Base-by-base conservation (phyloP, 1,140 invertebrate genomes). In the Scaptomyza hsui region DNA sequence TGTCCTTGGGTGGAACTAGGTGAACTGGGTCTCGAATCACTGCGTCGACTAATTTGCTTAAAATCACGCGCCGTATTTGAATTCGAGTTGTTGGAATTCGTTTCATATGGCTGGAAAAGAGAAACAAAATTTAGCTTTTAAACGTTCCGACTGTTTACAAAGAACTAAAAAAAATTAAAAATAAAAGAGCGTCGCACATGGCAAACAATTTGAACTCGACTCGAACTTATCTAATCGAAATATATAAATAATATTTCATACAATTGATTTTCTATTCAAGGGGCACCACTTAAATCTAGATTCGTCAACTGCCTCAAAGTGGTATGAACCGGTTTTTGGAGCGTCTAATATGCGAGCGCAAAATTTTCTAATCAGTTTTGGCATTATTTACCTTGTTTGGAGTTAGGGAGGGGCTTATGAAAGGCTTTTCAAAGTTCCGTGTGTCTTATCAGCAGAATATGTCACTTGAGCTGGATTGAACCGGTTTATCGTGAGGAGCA, bases 21-120 rank as follows among this genome's bases (percentile, higher is more conserved):
- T 21, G 91, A 89, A 57, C 88, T 91, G 24, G 91, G 83, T 39
- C 88, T 75, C 49, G 89, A 91, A 49, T 91, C 90, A 64, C 69
- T 76, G 59, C 82, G 88, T 55, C 90, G 5, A 29, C 26, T 59
- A 19, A 83, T 85, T 45, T 74, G 75, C 63, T 90, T 91, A 42
- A 89, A 75, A 75, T 91, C 91, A 29, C 90, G 77, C 32, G 74
- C 78, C 48, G 78, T 88, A 51, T 83, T 75, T 35, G 79, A 81
- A 44, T 91, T 90, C 29, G 89, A 91, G 52, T 89, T 83, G 75
- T 83, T 91, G 4, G 90, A 90, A 64, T 78, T 90, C 35, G 88
- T 78, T 68, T 91, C 91, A 51, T 91, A 91, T 26, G 91, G 90
- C 91, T 91, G 61, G 39, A 75, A 57, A 16, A 24, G 35, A 41